A percentile compares a stretch with the other conserved stretches of the same genome.
These are phyloP conservation scores for Drosophila lowei DNA, from an alignment of 1,140 invertebrate species.

Conservation along the genomic window DNA sequence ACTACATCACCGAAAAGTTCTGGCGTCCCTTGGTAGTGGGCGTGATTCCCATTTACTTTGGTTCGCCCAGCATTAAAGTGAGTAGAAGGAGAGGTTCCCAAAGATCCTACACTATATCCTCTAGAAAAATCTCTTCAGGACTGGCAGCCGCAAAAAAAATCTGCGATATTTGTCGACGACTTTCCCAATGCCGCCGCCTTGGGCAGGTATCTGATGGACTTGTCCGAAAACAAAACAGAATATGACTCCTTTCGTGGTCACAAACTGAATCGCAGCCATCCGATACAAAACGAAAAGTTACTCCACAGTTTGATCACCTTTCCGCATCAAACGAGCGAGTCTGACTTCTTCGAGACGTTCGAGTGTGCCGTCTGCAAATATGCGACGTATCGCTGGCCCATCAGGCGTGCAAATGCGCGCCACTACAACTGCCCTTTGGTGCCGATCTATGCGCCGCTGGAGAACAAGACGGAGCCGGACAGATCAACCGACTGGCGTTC, in stretches of 20 bases:
- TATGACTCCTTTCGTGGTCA: conserved; percentile 62
- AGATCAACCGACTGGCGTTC: conserved; percentile 56
- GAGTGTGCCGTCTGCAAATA: conserved; percentile 63
- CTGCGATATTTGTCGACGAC: conserved; percentile 62
- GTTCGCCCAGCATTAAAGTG: conserved; percentile 86
- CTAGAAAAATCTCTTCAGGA: conserved; percentile 35
- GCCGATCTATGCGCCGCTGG: conserved; percentile 41
- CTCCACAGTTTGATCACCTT: conserved; percentile 36
- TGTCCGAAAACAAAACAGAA: conserved; percentile 40
- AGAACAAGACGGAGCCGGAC: conserved; percentile 5
- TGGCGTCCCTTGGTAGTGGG: conserved; percentile 92
- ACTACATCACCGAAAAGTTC: conserved; percentile 96
- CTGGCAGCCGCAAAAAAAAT: conserved; percentile 70
- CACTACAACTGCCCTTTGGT: conserved; percentile 72
- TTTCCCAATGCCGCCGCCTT: conserved; percentile 55
- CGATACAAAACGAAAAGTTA: conserved; percentile 55
- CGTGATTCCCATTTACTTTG: conserved; percentile 91
- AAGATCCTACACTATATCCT: not conserved
- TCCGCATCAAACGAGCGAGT: conserved; percentile 5
- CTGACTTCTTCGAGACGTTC: conserved; percentile 47
- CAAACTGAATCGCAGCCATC: conserved; percentile 39
- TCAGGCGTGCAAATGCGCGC: conserved; percentile 5
- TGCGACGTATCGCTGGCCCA: not conserved
- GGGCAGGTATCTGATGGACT: conserved; percentile 41
- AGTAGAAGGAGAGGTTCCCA: not conserved